A percentile compares a stretch with the other conserved stretches of the same genome.
Evolutionary conservation across 2,797 vertebrate genomes (phyloP).

Genomic region (Aeoliscus strigatus): DNA sequence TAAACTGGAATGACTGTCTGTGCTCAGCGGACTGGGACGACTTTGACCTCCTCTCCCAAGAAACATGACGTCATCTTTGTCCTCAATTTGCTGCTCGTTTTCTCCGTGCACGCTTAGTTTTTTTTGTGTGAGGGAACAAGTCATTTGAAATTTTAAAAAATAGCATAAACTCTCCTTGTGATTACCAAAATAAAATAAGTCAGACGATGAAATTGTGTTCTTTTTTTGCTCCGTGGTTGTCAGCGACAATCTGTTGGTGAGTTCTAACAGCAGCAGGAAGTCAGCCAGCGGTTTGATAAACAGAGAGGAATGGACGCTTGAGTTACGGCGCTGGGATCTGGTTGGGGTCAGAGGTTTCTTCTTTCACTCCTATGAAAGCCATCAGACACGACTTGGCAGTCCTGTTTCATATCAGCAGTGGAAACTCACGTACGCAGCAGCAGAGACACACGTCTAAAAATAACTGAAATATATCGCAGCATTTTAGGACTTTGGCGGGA

Average conservation of each 20-base stretch:
- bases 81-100: slow-evolving; percentile 21
- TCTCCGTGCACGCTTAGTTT: slow-evolving; percentile 14
- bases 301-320: slow-evolving; percentile 26
- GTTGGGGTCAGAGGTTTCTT: slow-evolving; percentile 55
- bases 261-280: slow-evolving; percentile 4
- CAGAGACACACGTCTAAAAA: slow-evolving; percentile 8
- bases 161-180: slow-evolving; percentile 14
- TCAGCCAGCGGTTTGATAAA: slow-evolving; percentile 27
- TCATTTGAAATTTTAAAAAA: neutral
- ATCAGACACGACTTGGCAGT: slow-evolving; percentile 49
- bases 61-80: slow-evolving; percentile 22
- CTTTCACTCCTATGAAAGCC: slow-evolving; percentile 59
- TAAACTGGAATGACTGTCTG: slow-evolving; percentile 10
- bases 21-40: slow-evolving; percentile 17
- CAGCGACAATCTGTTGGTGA: slow-evolving; percentile 3
- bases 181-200: slow-evolving; percentile 48
- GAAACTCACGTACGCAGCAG: slow-evolving; percentile 16
- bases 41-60: slow-evolving; percentile 44
- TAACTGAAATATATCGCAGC: too few relatives aligned
- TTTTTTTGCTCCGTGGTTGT: slow-evolving; percentile 11
- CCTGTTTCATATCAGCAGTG: slow-evolving; percentile 37
- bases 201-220: slow-evolving; percentile 19
- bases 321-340: slow-evolving; percentile 20
- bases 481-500: too few relatives aligned
- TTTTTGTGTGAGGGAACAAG: slow-evolving; percentile 32